Percentiles rank a stretch among this genome's conserved stretches.
Evolutionary conservation across 1,140 invertebrate genomes (phyloP).

Genomic region (Whitmania pigra): DNA sequence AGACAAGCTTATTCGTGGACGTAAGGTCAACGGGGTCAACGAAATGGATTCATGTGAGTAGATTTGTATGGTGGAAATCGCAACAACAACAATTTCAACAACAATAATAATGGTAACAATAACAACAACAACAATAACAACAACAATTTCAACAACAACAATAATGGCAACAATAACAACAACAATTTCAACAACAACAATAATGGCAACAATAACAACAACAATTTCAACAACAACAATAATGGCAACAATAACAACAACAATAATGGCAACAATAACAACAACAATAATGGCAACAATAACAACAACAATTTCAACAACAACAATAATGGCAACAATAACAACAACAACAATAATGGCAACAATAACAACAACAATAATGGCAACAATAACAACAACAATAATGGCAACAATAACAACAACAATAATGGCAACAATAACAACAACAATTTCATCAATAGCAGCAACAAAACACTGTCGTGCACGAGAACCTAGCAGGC

Average conservation of each 20-base stretch:
- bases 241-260: too few species aligned
- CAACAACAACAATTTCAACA: too few species aligned
- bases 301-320: too few species aligned
- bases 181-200: constrained; percentile 9
- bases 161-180: background rate
- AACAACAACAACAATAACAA: background rate
- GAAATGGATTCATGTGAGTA: too few species aligned
- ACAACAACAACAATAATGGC: background rate
- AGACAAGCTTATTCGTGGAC: too few species aligned
- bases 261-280: too few species aligned
- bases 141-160: background rate
- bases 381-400: background rate
- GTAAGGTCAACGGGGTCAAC: too few species aligned
- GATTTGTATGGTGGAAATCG: too few species aligned
- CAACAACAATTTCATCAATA: background rate
- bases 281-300: too few species aligned
- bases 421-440: background rate
- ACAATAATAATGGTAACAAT: too few species aligned
- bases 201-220: background rate
- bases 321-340: too few species aligned
- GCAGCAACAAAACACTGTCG: background rate
- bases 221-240: constrained; percentile 6
- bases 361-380: background rate
- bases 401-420: background rate
- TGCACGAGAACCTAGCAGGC: too few species aligned